Evolutionary conservation across 2,797 vertebrate genomes (phyloP).

Genomic region (Mycteria americana): DNA sequence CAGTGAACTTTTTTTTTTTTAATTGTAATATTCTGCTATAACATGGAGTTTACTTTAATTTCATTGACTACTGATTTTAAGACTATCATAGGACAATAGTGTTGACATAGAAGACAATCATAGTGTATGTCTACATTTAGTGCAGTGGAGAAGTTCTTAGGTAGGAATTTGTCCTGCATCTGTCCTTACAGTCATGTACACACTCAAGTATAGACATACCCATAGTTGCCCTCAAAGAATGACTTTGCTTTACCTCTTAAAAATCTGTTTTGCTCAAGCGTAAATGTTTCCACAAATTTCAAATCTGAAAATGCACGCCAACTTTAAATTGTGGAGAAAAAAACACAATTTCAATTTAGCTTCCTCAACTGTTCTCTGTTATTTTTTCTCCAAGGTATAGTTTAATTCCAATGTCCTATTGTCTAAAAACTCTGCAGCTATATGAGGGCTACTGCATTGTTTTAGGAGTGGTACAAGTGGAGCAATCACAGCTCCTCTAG

Average conservation of each 20-base stretch:
- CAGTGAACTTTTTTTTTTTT: not conserved
- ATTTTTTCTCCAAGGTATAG: not conserved
- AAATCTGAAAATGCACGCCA: not conserved
- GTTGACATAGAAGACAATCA: not conserved
- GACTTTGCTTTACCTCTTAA: not conserved
- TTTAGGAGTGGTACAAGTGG: not conserved
- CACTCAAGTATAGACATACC: not conserved
- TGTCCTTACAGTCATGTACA: not conserved
- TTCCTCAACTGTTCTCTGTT: not conserved
- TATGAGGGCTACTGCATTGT: not conserved
- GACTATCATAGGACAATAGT: not conserved
- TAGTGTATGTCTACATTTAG: not conserved
- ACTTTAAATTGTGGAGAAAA: not conserved
- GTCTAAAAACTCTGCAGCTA: not conserved
- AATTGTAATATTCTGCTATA: not conserved
- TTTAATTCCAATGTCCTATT: not conserved
- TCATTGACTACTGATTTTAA: not conserved
- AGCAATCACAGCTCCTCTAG: not conserved
- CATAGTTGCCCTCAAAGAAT: not conserved
- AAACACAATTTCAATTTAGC: not conserved
- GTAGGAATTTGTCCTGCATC: not conserved
- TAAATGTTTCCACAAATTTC: not conserved
- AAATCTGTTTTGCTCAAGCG: not conserved
- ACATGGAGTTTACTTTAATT: not conserved
- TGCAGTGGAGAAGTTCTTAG: not conserved